Percentiles rank a stretch among this genome's conserved stretches.
These are phyloP conservation scores for Oryzias celebensis DNA, from an alignment of 2,113 vertebrate species.

Conservation along the genomic window DNA sequence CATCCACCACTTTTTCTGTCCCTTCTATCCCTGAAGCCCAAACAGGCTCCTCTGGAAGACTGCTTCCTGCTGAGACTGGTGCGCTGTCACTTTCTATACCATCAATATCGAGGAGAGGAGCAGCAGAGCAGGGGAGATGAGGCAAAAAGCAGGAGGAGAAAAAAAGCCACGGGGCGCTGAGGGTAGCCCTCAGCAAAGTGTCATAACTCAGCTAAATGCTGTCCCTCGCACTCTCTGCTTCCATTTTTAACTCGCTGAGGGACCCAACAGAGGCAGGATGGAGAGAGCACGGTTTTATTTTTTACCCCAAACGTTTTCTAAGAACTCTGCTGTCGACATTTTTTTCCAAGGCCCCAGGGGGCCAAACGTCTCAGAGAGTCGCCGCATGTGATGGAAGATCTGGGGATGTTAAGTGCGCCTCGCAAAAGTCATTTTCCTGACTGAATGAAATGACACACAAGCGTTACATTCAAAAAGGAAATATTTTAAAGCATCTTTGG, in stretches of 20 bases:
- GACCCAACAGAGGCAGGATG: conserved; percentile 17
- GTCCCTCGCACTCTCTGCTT: conserved; percentile 23
- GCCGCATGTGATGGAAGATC: too few relatives aligned
- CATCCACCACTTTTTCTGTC: conserved; percentile 5
- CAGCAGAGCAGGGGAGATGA: conserved; percentile 13
- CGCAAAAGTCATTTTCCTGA: too few relatives aligned
- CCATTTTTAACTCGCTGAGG: conserved; percentile 20
- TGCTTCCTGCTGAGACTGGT: conserved; percentile 41
- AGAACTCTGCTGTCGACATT: conserved; percentile 7
- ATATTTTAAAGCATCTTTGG: too few relatives aligned
- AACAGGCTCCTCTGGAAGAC: conserved; percentile 34
- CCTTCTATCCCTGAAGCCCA: conserved; percentile 14
- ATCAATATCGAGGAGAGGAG: conserved; percentile 25
- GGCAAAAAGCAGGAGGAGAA: conserved; percentile 14
- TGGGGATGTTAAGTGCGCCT: too few relatives aligned
- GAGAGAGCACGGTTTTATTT: not conserved
- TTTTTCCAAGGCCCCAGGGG: too few relatives aligned
- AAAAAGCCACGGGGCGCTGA: conserved; percentile 18
- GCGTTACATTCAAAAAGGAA: too few relatives aligned
- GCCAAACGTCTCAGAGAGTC: too few relatives aligned
- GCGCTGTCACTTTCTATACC: conserved; percentile 37
- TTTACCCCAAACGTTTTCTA: conserved; percentile 48
- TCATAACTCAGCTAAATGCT: conserved; percentile 42
- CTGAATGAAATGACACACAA: too few relatives aligned
- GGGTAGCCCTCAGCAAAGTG: conserved; percentile 35